Evolutionary conservation across 1,140 invertebrate genomes (phyloP).

Genomic region (Condylostylus longicornis): DNA sequence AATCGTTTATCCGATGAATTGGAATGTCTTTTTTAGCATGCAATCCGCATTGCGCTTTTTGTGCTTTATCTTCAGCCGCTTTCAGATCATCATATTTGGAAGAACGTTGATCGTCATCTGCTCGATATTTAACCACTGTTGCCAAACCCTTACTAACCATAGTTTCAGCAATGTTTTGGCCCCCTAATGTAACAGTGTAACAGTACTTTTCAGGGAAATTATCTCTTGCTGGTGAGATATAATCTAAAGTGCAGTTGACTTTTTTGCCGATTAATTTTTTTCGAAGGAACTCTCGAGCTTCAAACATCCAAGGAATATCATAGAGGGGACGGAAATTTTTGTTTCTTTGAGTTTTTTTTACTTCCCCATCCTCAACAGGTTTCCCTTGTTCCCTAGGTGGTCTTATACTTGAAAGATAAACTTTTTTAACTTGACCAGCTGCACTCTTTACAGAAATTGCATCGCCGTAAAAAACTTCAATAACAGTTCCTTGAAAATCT

Average conservation of each 20-base stretch:
- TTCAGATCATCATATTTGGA: constrained; percentile 86
- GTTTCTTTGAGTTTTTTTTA: constrained; percentile 42
- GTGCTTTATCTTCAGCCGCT: constrained; percentile 82
- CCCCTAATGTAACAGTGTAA: constrained; percentile 75
- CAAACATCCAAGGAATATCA: constrained; percentile 96
- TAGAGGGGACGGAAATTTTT: constrained; percentile 74
- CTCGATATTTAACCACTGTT: constrained; percentile 79
- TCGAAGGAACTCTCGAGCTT: constrained; percentile 90
- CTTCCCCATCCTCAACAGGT: constrained; percentile 32
- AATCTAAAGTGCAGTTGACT: constrained; percentile 86
- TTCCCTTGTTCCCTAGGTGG: constrained; percentile 59
- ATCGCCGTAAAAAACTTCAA: constrained; percentile 92
- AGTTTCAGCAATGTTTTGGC: constrained; percentile 87
- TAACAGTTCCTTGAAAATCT: constrained; percentile 70
- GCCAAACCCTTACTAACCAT: constrained; percentile 85
- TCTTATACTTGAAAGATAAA: constrained; percentile 89
- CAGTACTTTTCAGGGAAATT: constrained; percentile 91
- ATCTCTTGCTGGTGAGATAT: constrained; percentile 85
- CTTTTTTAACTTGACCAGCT: constrained; percentile 71
- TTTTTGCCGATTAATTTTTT: constrained; percentile 95
- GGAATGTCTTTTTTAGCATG: constrained; percentile 76
- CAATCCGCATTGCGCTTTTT: constrained; percentile 68
- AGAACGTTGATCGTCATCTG: constrained; percentile 92
- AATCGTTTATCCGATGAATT: constrained; percentile 69
- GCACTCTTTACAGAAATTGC: constrained; percentile 69